Conservation (phyloP, 2,888 invertebrate species). For the Tetragonula carbonaria region DNA sequence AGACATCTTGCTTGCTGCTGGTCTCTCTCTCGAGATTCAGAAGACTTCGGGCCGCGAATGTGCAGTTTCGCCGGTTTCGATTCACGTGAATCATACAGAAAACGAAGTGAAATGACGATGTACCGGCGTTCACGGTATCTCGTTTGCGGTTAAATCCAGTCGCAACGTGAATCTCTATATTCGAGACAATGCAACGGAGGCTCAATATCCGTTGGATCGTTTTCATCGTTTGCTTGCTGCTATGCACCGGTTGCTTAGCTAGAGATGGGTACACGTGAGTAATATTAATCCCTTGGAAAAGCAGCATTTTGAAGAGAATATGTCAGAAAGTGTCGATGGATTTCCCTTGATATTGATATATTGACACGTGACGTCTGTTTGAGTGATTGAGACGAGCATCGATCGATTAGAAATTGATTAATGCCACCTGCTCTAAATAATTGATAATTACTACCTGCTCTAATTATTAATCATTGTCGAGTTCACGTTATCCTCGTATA, state of each 20-base stretch:
- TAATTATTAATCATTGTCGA: not conserved
- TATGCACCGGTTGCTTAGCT: constrained; percentile 51
- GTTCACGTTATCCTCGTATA: not conserved
- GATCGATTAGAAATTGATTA: too few species aligned
- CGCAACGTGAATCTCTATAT: constrained; percentile 10
- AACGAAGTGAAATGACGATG: constrained; percentile 30
- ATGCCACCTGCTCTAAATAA: too few species aligned
- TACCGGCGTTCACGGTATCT: not conserved
- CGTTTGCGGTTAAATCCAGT: constrained; percentile 1
- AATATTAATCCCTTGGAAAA: not conserved
- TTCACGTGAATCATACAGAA: not conserved
- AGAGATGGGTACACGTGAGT: constrained; percentile 68
- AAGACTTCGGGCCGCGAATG: constrained; percentile 9
- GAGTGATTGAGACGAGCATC: too few species aligned
- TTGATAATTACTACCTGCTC: not conserved
- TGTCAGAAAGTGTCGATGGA: not conserved
- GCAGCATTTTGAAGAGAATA: not conserved
- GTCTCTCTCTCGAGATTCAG: constrained; percentile 15
- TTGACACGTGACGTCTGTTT: too few species aligned
- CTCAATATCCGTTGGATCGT: constrained; percentile 12
- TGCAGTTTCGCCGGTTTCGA: not conserved
- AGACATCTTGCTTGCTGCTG: constrained; percentile 49
- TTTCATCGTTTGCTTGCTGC: constrained; percentile 42
- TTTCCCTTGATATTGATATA: too few species aligned
- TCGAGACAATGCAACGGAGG: constrained; percentile 24